Evolutionary conservation across 30 jellyfish, hydroid and myxozoan genomes (phyloP).

Genomic region (Turritopsis rubra): DNA sequence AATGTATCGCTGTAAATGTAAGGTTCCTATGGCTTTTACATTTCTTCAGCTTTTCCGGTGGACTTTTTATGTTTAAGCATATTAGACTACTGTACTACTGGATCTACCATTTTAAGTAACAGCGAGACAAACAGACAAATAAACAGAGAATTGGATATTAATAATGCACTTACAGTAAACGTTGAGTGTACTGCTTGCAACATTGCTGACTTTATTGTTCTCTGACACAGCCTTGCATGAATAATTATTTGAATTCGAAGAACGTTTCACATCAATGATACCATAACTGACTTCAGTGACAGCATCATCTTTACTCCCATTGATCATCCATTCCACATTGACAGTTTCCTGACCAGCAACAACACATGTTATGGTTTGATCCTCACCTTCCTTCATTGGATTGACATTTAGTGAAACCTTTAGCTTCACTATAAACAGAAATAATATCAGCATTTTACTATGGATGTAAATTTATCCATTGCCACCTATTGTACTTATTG

Average conservation of each 20-base stretch:
- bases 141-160: too few species aligned
- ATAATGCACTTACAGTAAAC: neutral
- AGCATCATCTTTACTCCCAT: neutral
- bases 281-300: neutral
- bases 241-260: neutral
- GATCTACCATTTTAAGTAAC: neutral
- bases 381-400: slow-evolving; percentile 1
- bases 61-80: too few species aligned
- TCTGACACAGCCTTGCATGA: neutral
- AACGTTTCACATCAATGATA: neutral
- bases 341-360: neutral
- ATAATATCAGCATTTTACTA: neutral
- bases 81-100: too few species aligned
- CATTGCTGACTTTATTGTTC: neutral
- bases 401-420: neutral
- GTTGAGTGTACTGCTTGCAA: neutral
- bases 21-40: too few species aligned
- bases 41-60: too few species aligned
- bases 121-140: neutral
- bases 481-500: neutral
- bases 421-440: neutral
- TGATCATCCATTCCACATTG: neutral
- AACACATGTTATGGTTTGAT: neutral
- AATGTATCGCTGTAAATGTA: too few species aligned
- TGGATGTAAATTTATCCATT: neutral